Evolutionary conservation across 92 coral and sea anemone species (phyloP).

Genomic region (Blastomussa wellsi): DNA sequence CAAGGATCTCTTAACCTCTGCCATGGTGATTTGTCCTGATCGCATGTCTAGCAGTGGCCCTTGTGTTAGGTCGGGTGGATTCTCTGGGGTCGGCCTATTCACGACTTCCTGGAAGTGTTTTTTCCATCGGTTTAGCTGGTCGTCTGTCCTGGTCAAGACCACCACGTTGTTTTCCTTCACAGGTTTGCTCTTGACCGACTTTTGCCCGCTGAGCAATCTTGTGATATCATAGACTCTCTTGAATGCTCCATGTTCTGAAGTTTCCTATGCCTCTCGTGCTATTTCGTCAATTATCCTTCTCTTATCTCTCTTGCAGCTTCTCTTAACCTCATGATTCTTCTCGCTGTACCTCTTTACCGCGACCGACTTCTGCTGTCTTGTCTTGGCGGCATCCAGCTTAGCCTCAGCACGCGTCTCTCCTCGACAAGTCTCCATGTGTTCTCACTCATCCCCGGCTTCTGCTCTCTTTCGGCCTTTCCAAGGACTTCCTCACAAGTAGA

Average conservation of each 20-base stretch:
- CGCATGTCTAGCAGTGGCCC: no score
- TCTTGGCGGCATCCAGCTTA: conserved; percentile 19
- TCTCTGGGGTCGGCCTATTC: no score
- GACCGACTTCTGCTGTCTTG: conserved; percentile 20
- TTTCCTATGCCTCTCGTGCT: neutral
- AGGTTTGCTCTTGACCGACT: no score
- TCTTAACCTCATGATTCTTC: conserved; percentile 21
- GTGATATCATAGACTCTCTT: conserved; percentile 16
- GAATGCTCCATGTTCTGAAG: neutral
- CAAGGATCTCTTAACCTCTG: no score
- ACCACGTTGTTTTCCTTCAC: no score
- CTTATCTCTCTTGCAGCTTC: conserved; percentile 27
- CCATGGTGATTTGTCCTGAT: no score
- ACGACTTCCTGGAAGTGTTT: no score
- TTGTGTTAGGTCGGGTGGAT: no score
- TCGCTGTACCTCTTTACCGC: neutral
- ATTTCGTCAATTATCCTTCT: neutral
- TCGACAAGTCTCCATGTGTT: neutral
- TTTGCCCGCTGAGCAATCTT: no score
- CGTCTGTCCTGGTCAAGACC: no score
- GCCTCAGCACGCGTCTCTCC: conserved; percentile 20
- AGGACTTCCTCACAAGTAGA: conserved; percentile 7
- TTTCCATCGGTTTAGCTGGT: no score
- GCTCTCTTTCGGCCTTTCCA: neutral
- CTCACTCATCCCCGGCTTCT: neutral